These are phyloP conservation scores for Geotrupes spiniger DNA, from an alignment of 2,888 invertebrate species.

Conservation along the genomic window DNA sequence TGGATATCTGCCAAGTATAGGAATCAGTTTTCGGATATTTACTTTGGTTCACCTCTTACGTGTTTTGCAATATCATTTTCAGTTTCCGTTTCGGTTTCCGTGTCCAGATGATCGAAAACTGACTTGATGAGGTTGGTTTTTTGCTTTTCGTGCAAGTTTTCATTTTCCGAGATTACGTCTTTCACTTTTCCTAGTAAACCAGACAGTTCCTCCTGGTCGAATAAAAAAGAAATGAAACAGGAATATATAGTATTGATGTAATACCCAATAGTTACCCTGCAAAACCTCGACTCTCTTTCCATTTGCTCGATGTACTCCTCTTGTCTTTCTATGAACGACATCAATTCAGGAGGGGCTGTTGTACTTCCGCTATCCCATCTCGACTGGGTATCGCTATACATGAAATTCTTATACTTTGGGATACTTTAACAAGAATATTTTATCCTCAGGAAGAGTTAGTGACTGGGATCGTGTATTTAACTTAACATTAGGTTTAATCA, in stretches of 20 bases:
- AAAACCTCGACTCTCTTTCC: constrained; percentile 81
- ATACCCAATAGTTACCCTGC: constrained; percentile 58
- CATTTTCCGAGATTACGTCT: constrained; percentile 83
- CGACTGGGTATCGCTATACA: constrained; percentile 1
- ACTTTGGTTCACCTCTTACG: constrained; percentile 4
- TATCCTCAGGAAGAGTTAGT: too few relatives aligned
- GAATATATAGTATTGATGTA: not conserved
- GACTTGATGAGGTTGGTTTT: constrained; percentile 64
- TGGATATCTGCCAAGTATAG: constrained; percentile 26
- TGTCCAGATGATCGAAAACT: constrained; percentile 62
- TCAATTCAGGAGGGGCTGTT: constrained; percentile 63
- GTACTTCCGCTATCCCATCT: constrained; percentile 16
- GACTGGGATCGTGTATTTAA: too few relatives aligned
- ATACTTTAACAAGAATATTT: too few relatives aligned
- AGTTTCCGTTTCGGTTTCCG: constrained; percentile 51
- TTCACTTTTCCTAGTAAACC: constrained; percentile 77
- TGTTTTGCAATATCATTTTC: constrained; percentile 42
- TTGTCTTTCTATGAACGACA: constrained; percentile 79
- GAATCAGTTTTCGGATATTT: not conserved
- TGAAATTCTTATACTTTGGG: not conserved
- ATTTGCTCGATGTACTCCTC: constrained; percentile 85
- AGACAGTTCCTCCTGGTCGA: constrained; percentile 66
- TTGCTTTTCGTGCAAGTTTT: constrained; percentile 74
- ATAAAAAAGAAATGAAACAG: not conserved
- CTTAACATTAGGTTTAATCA: too few relatives aligned